phyloP scores from a whole-genome alignment of 2,797 vertebrate genomes.

The Emys orbicularis region DNA sequence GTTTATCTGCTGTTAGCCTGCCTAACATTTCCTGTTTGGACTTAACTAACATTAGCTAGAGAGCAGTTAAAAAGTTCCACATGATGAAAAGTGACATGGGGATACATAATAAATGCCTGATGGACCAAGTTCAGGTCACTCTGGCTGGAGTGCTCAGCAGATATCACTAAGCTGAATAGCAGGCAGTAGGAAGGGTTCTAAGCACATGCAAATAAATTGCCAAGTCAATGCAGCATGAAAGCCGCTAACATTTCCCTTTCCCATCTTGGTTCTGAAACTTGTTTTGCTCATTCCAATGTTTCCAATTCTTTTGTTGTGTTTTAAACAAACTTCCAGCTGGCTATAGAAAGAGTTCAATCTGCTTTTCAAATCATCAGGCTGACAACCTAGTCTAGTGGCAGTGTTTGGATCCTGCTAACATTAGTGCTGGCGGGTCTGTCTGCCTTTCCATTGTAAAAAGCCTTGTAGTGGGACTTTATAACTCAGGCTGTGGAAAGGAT shows the following conservation, averaged over 20 bases:
- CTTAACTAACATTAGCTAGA: neutral
- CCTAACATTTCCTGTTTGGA: neutral
- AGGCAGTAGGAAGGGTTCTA: neutral
- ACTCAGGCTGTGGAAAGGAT: neutral
- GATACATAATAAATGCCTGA: neutral
- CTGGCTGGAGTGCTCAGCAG: neutral
- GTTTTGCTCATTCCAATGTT: neutral
- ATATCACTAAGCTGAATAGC: accelerated
- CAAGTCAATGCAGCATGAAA: accelerated
- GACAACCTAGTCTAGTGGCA: accelerated
- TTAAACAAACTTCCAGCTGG: neutral
- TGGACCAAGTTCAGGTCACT: neutral
- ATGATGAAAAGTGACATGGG: neutral
- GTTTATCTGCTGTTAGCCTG: accelerated
- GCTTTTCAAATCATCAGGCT: neutral
- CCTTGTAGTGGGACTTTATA: neutral
- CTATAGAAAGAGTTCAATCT: neutral
- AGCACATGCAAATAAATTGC: neutral
- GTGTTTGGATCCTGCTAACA: accelerated
- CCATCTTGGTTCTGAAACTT: accelerated
- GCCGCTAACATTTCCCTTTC: neutral
- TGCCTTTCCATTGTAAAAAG: neutral
- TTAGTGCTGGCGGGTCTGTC: neutral
- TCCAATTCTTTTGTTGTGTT: neutral
- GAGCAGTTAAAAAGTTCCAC: neutral